A percentile compares a stretch with the other conserved stretches of the same genome.
Conservation (phyloP, 2,113 vertebrate genomes). For the Coptodon rendalli region DNA sequence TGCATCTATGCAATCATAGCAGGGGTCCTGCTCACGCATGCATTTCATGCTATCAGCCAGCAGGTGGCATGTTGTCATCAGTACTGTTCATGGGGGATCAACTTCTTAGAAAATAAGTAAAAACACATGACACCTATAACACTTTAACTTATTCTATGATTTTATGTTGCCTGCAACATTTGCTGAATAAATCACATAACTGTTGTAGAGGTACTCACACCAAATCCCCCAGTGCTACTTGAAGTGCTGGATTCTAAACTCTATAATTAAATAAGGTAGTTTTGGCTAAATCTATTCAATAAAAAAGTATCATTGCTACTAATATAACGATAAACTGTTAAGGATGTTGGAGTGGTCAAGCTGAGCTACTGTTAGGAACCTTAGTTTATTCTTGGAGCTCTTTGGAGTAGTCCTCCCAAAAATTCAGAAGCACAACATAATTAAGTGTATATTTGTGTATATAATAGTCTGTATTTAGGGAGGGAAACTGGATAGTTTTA, state of each 20-base stretch:
- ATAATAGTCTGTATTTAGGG: neutral
- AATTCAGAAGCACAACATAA: neutral
- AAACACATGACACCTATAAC: neutral
- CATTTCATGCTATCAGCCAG: slow-evolving; percentile 1
- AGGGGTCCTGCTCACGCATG: neutral
- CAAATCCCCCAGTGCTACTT: neutral
- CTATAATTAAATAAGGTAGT: neutral
- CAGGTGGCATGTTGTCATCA: neutral
- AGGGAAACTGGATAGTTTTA: neutral
- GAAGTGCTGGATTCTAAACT: neutral
- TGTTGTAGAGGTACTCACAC: neutral
- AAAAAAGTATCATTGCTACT: fast-evolving
- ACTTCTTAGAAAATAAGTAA: neutral
- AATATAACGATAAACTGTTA: neutral
- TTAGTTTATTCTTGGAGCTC: neutral
- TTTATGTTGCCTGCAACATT: neutral
- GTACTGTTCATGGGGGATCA: neutral
- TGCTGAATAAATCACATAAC: neutral
- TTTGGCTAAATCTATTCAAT: neutral
- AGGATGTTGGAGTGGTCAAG: neutral
- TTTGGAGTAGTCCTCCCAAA: neutral
- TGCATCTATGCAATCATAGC: neutral
- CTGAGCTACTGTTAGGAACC: neutral
- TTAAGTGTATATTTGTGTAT: neutral
- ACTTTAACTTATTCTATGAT: neutral